These are phyloP conservation scores for Plebejus argus DNA, from an alignment of 2,888 invertebrate species.

Conservation along the genomic window DNA sequence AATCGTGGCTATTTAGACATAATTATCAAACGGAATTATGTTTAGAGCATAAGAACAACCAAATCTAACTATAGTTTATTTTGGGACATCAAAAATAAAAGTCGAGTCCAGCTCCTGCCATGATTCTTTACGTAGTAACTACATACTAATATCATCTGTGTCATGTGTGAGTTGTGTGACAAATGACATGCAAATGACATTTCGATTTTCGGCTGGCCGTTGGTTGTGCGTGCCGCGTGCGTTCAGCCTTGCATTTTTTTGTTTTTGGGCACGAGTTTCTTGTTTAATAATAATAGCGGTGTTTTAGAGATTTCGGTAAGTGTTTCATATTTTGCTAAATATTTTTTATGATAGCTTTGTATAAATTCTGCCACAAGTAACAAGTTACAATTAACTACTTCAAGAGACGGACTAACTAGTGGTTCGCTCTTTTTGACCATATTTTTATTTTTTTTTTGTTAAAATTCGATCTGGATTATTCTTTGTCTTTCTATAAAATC, in stretches of 20 bases:
- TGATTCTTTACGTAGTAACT: too few species aligned
- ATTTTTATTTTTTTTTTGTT: neutral
- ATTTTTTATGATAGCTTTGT: neutral
- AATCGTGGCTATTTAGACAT: too few species aligned
- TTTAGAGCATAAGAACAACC: too few species aligned
- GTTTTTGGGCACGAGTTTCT: neutral
- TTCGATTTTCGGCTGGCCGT: neutral
- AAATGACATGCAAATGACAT: too few species aligned
- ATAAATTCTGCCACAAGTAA: neutral
- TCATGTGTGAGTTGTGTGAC: too few species aligned
- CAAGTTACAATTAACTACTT: too few species aligned
- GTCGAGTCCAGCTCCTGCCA: too few species aligned
- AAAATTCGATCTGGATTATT: neutral
- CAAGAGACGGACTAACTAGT: neutral
- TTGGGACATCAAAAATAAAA: too few species aligned
- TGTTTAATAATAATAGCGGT: neutral
- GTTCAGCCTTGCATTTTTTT: neutral
- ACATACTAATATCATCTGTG: too few species aligned
- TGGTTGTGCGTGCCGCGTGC: neutral
- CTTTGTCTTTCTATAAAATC: neutral
- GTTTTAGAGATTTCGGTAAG: neutral
- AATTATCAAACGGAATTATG: too few species aligned
- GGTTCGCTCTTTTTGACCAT: neutral
- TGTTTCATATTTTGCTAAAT: neutral
- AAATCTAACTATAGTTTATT: too few species aligned